Evolutionary conservation across 2,113 vertebrate species (phyloP).

Genomic region (Pyrgilauda ruficollis): DNA sequence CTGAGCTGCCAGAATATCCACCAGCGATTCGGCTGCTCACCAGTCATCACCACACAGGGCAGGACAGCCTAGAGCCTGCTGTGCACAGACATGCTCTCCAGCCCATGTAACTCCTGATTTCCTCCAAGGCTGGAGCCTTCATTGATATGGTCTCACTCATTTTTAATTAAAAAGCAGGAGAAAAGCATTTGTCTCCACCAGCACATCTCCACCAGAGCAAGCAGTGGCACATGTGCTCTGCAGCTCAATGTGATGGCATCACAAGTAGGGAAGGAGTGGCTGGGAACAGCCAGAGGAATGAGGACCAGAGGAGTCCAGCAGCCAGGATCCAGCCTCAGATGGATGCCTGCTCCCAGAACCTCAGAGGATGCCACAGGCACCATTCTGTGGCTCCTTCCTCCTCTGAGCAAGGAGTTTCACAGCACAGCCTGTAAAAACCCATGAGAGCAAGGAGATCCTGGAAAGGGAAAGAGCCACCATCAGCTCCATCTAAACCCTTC

Average conservation of each 20-base stretch:
- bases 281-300: not conserved
- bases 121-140: not conserved
- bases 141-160: rapidly evolving
- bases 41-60: rapidly evolving
- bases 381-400: not conserved
- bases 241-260: not conserved
- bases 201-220: not conserved
- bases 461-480: not conserved
- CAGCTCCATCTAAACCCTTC: conserved; percentile 12
- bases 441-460: not conserved
- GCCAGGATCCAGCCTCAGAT: not conserved
- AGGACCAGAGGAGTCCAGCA: not conserved
- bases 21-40: not conserved
- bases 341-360: not conserved
- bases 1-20: not conserved
- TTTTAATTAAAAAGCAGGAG: not conserved
- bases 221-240: not conserved
- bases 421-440: not conserved
- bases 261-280: not conserved
- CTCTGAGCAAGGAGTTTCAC: rapidly evolving
- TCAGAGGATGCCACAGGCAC: not conserved
- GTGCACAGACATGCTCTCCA: not conserved
- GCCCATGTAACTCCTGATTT: not conserved
- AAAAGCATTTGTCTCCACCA: not conserved
- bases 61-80: not conserved